These are phyloP conservation scores for Bufo gargarizans DNA, from an alignment of 2,113 vertebrate species.

Conservation along the genomic window DNA sequence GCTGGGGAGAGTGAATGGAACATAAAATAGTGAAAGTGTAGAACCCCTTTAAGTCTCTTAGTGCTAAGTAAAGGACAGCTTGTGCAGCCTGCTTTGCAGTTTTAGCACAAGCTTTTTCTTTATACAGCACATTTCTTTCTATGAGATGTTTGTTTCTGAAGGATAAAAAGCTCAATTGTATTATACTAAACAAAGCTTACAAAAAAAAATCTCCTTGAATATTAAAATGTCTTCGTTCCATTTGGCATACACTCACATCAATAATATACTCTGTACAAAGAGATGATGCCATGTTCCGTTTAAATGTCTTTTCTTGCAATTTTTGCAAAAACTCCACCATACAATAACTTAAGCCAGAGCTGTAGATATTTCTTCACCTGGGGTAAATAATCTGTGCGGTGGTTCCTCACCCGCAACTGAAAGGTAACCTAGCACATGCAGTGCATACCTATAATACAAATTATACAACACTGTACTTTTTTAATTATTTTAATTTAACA, in stretches of 20 bases:
- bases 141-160: slow-evolving; percentile 44
- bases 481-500: too few relatives aligned
- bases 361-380: too few relatives aligned
- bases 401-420: too few relatives aligned
- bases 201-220: slow-evolving; percentile 49
- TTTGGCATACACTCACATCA: slow-evolving; percentile 38
- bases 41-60: not conserved
- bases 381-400: too few relatives aligned
- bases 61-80: slow-evolving; percentile 5
- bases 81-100: slow-evolving; percentile 32
- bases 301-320: not conserved
- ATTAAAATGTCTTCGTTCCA: slow-evolving; percentile 45
- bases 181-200: not conserved
- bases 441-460: too few relatives aligned
- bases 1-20: too few relatives aligned
- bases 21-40: too few relatives aligned
- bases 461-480: not conserved
- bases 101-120: slow-evolving; percentile 16
- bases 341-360: not conserved
- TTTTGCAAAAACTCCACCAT: not conserved
- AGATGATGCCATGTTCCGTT: not conserved
- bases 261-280: not conserved
- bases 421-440: too few relatives aligned
- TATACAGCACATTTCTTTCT: slow-evolving; percentile 35
- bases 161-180: slow-evolving; percentile 44